Conservation (phyloP, 2,113 vertebrate species). For the Lota lota region DNA sequence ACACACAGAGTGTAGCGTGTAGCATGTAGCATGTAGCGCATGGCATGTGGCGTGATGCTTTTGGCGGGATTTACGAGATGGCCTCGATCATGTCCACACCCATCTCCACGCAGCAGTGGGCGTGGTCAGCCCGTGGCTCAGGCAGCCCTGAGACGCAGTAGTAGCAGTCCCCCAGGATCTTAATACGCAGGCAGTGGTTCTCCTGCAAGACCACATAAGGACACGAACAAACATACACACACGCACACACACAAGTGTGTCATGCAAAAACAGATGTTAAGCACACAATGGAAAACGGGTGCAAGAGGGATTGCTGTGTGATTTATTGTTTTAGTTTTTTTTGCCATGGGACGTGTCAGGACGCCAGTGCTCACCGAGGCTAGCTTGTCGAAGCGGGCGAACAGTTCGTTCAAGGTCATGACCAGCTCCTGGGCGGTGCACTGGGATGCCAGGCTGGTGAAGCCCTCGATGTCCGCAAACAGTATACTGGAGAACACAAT, state of each 20-base stretch:
- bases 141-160: slow-evolving; percentile 95
- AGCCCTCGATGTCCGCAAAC: slow-evolving; percentile 95
- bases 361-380: slow-evolving; percentile 82
- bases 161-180: slow-evolving; percentile 96
- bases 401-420: slow-evolving; percentile 96
- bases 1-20: background rate
- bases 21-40: background rate
- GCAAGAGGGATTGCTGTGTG: too few relatives aligned
- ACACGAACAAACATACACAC: slow-evolving; percentile 1
- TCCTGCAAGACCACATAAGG: slow-evolving; percentile 71
- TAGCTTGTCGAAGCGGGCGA: slow-evolving; percentile 94
- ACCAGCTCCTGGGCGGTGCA: slow-evolving; percentile 97
- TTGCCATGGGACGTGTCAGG: background rate
- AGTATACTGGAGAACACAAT: slow-evolving; percentile 80
- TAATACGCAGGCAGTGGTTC: slow-evolving; percentile 95
- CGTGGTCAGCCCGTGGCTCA: slow-evolving; percentile 89
- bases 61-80: slow-evolving; percentile 83
- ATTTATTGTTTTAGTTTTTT: background rate
- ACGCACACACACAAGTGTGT: slow-evolving; percentile 3
- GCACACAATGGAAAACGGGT: too few relatives aligned
- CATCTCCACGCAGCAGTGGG: slow-evolving; percentile 98
- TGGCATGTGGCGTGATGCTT: too few relatives aligned
- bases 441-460: slow-evolving; percentile 95
- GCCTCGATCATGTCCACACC: slow-evolving; percentile 98
- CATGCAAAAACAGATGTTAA: too few relatives aligned